Evolutionary conservation across 2,113 vertebrate genomes (phyloP), one percentile per base, ranked within the genome.

Genomic region (Equus przewalskii): DNA sequence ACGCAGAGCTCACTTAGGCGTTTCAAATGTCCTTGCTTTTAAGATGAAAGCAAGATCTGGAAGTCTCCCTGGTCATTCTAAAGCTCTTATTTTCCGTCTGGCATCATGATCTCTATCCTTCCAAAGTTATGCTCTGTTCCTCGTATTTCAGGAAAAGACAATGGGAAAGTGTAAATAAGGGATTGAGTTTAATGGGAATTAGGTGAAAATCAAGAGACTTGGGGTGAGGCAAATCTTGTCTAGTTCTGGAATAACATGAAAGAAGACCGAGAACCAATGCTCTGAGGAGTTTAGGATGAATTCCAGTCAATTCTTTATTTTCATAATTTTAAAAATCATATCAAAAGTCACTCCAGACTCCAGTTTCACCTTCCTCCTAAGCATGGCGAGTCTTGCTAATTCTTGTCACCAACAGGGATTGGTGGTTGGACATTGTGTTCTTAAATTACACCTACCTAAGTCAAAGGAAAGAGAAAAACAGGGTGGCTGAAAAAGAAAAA

Each of bases 11-110:
- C 26, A 24, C 46, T 65, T 56, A 28, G 0, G 0, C 2, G 13
- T 21, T 92, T 95, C 90, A 82, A 22, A 93, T 97, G 85, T 89
- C 78, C 78, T 86, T 78, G 90, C 90, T 94, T 86, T 97, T 82
- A 91, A 93, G 92, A 97, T 89, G 60, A 97, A 88, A 97, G 46
- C 60, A 56, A 85, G 82, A 85, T 78, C 84, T 24, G 22, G 65
- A 90, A 84, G 80, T 54, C 44, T 79, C 36, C 36, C 36, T 88
- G 36, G 54, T 65, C 51, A 89, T 41, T 69, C 82, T 69, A 36
- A 91, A 96, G 24, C 51, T 80, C 36, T 28, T 84, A 80, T 84
- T 96, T 93, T 46, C 70, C 65, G 60, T 78, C 46, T 89, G 72
- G 12, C 60, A 65, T 96, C 33, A 28, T 49, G 46, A 79, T 85